Base-by-base conservation (phyloP, 2,113 vertebrate genomes). In the Serilophus lunatus region DNA sequence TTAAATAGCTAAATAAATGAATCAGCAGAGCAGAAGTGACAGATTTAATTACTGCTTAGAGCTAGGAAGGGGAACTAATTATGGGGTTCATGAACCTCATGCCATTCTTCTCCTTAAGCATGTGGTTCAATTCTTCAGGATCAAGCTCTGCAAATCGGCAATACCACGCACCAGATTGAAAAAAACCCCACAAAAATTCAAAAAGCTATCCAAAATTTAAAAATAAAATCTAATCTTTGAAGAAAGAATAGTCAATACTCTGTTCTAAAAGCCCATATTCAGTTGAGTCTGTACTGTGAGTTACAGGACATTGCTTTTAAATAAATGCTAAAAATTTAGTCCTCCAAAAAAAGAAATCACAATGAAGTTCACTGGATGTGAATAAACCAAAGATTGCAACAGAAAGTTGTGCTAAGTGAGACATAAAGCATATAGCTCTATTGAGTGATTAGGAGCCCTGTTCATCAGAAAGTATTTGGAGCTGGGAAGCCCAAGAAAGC, bases 1-100 rank as follows among this genome's bases (percentile, higher is more conserved):
- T 97, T 98, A 98, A 98, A 98, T 97, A 98, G 97, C 98, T 98
- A 98, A 98, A 98, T 98, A 98, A 98, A 98, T 98, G 97, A 98
- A 98, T 98, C 98, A 98, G 97, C 98, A 97, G 97, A 98, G 98
- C 98, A 98, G 98, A 99, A 99, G 98, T 98, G 97, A 98, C 98
- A 98, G 98, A 98, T 98, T 98, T 98, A 98, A 99, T 99, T 98
- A 98, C 96, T 98, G 98, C 98, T 98, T 98, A 98, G 95, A 97
- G 98, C 91, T 91, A 98, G 97, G 97, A 98, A 98, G 98, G 97
- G 97, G 97, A 98, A 98, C 97, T 97, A 98, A 99, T 98, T 98
- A 98, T 82, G 96, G 96, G 98, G 97, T 98, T 98, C 98, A 98
- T 98, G 96, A 98, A 98, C 97, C 95, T 85, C 97, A 95, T 95